Base-by-base conservation (phyloP, 2,888 invertebrate species). In the Amaurobius ferox region DNA sequence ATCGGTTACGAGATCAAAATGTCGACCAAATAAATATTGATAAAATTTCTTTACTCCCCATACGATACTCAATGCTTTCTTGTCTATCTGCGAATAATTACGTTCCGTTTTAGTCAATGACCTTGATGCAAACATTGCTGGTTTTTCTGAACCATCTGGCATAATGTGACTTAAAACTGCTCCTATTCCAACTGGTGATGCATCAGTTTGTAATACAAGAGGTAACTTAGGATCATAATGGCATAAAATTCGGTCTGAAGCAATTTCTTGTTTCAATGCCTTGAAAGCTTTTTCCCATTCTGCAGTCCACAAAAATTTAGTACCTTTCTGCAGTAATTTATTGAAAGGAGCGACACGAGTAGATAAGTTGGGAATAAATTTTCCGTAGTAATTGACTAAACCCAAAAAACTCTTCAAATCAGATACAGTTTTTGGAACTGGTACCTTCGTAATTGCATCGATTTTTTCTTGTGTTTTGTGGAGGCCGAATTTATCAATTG, bases 91-190 rank as follows among this genome's bases (percentile, higher is more conserved):
- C n/a, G 90, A 90, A 88, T 91, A 91, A 23, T 90, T 89, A 44
- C 88, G 85, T 81, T 91, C 90, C 6, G 90, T 85, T 55, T 28
- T 48, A 16, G 89, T 90, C 26, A 91, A 81, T 1, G 90, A 88
- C 73, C 90, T 89, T 67, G 91, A 92, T 0, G 91, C 91, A 88
- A 91, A 92, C 0, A 90, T 89, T 30, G 92, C 91, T 1, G 92
- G 91, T 87, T 90, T 86, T 80, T 91, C 91, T 13, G 88, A 80
- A n/a, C 90, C 90, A 88, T 91, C 90, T 28, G 83, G 78, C 68
- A 88, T 90, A 28, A 88, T 83, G 79, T 91, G 91, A 2, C 89
- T 89, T n/a, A 91, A 72, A 3, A 91, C 91, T 1, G 91, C 89
- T 13, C 90, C 90, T 48, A 90, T 71, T 28, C 91, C 91, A 28